Base-by-base conservation (phyloP, 1,140 invertebrate genomes). In the Cydia splendana region DNA sequence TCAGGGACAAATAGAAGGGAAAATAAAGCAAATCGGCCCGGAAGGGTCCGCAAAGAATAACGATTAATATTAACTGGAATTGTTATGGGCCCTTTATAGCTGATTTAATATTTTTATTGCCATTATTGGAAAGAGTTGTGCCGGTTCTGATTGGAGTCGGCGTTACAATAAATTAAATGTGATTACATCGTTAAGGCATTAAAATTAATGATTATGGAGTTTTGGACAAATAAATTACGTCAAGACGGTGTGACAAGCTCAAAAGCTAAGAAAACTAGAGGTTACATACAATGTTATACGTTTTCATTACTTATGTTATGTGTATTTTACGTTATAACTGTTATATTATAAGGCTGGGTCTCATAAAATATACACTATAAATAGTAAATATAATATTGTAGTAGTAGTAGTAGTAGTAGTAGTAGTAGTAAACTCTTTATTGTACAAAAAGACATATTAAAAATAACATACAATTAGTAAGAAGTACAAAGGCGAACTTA, bases 21-120 rank as follows among this genome's bases (percentile, higher is more conserved):
- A 87, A 90, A 92, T 90, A 92, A 91, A 92, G 84, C 86, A 89
- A 91, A 89, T 87, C 88, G 85, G 80, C 81, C 76, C 85, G 86
- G 88, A 89, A 89, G 88, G 91, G 91, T 88, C 86, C 82, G 78
- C 84, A 90, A 92, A 92, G 91, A 93, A 93, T 92, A 93, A 85
- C 91, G 90, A 92, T 93, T 93, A 93, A 92, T 92, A 92, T 93
- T 92, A 93, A 93, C 89, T 93, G 87, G 88, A 87, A 92, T 89
- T 87, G 88, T 92, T 90, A 92, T 89, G 77, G 87, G 83, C 84
- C 84, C 82, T 88, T 89, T 88, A 89, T 87, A 85, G 84, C 80
- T 78, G 78, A 85, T 87, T 89, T 88, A 85, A 89, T 91, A 91
- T 88, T 91, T 90, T 91, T 87, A 89, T 82, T 87, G 86, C 83